These are phyloP conservation scores for Drosophila lutescens DNA, from an alignment of 2,888 invertebrate genomes.

Conservation along the genomic window DNA sequence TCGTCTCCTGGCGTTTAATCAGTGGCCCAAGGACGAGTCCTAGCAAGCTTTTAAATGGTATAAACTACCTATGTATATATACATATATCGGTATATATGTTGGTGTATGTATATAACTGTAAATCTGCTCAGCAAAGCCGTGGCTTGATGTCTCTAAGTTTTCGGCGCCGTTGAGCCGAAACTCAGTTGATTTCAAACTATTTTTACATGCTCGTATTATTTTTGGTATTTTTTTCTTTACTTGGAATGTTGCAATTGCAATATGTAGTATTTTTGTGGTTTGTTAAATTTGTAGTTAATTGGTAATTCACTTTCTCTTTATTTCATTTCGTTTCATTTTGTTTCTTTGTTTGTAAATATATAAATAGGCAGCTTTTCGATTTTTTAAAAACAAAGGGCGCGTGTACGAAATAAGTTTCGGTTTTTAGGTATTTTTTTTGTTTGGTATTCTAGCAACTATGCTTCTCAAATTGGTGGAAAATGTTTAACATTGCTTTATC, in stretches of 20 bases:
- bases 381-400: conserved; percentile 55
- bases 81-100: conserved; percentile 24
- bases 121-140: conserved; percentile 39
- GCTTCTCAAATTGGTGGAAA: conserved; percentile 72
- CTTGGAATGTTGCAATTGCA: conserved; percentile 45
- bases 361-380: conserved; percentile 70
- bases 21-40: conserved; percentile 30
- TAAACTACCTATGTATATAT: conserved; percentile 34
- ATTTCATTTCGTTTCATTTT: conserved; percentile 26
- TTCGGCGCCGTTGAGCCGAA: conserved; percentile 36
- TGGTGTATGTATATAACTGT: conserved; percentile 57
- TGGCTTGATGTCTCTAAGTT: conserved; percentile 27
- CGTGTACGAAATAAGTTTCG: conserved; percentile 51
- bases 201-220: conserved; percentile 36
- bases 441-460: conserved; percentile 42
- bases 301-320: conserved; percentile 17
- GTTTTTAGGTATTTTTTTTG: conserved; percentile 22
- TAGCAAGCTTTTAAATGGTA: conserved; percentile 42
- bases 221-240: conserved; percentile 25
- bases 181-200: conserved; percentile 44
- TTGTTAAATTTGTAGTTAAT: conserved; percentile 28
- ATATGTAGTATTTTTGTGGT: conserved; percentile 25
- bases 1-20: conserved; percentile 10
- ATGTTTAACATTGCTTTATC: conserved; percentile 51
- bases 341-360: conserved; percentile 61